Evolutionary conservation across 2,888 invertebrate species (phyloP).

Genomic region (Leistus spinibarbis): DNA sequence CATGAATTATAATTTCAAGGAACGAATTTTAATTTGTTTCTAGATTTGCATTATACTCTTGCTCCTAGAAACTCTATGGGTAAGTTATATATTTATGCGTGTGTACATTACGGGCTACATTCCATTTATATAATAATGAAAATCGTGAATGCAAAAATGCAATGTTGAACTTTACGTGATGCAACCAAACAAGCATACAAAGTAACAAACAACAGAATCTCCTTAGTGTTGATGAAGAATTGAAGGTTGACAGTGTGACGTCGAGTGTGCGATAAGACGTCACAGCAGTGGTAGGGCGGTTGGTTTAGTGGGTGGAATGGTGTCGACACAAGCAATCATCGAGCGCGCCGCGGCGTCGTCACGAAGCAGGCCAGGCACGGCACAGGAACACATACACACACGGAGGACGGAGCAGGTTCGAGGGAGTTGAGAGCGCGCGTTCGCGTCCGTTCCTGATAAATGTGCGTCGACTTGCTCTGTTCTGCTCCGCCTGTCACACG

Average conservation of each 20-base stretch:
- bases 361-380: neutral
- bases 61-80: too few relatives aligned
- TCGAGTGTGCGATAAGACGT: neutral
- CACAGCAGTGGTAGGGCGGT: neutral
- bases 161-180: neutral
- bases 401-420: neutral
- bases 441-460: conserved; percentile 25
- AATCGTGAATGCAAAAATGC: neutral
- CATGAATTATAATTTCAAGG: too few relatives aligned
- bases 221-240: neutral
- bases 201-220: neutral
- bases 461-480: conserved; percentile 25
- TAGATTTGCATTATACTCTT: too few relatives aligned
- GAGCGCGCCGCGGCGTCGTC: conserved; percentile 23
- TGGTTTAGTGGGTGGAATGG: neutral
- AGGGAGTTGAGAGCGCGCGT: neutral
- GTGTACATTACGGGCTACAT: too few relatives aligned
- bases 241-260: neutral
- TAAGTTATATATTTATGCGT: too few relatives aligned
- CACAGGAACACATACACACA: neutral
- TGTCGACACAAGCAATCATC: conserved; percentile 33
- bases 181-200: neutral
- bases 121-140: too few relatives aligned
- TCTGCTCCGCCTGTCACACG: conserved; percentile 2
- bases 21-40: too few relatives aligned